Evolutionary conservation across 2,797 vertebrate species (phyloP).

Genomic region (Neosalanx taihuensis): DNA sequence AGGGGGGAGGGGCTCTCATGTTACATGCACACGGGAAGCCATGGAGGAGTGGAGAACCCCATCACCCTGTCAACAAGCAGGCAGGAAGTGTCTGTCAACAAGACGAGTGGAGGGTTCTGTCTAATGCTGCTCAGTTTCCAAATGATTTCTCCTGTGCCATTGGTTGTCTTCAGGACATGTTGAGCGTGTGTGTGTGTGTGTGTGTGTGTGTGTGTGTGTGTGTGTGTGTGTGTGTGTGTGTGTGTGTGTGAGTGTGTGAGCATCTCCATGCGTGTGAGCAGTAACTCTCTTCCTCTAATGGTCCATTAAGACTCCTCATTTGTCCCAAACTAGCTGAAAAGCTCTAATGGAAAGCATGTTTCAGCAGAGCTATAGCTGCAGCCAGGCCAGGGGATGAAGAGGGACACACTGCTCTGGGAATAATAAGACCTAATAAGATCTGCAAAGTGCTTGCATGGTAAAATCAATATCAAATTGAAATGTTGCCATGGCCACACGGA

Average conservation of each 20-base stretch:
- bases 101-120: too few relatives aligned
- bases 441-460: slow-evolving; percentile 64
- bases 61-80: too few relatives aligned
- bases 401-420: slow-evolving; percentile 51
- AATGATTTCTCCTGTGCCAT: neutral
- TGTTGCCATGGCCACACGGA: slow-evolving; percentile 63
- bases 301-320: slow-evolving; percentile 56
- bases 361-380: slow-evolving; percentile 33
- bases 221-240: neutral
- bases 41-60: too few relatives aligned
- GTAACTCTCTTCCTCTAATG: slow-evolving; percentile 49
- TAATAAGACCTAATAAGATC: slow-evolving; percentile 67
- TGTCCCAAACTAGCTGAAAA: slow-evolving; percentile 51
- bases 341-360: slow-evolving; percentile 51
- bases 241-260: neutral
- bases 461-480: slow-evolving; percentile 67
- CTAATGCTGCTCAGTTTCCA: too few relatives aligned
- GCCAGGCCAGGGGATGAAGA: slow-evolving; percentile 48
- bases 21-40: too few relatives aligned
- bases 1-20: slow-evolving; percentile 24
- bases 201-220: neutral
- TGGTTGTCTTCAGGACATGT: neutral
- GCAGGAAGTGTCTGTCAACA: too few relatives aligned
- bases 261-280: neutral
- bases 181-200: neutral